Conservation (phyloP, 35 echinoderm and acorn worm genomes). For the Stichopus chloronotus region DNA sequence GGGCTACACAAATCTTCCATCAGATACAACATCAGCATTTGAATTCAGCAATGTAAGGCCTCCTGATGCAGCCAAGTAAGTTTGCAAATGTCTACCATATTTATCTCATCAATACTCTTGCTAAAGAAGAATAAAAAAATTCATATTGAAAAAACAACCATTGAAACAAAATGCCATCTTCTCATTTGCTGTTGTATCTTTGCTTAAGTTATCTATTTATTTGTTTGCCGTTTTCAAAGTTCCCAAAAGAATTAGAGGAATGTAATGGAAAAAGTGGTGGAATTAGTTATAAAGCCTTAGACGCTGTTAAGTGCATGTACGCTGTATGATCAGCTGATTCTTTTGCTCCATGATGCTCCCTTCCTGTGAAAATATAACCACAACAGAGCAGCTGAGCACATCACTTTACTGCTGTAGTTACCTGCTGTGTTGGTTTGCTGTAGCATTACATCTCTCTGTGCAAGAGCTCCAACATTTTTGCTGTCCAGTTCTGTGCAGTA, state of each 20-base stretch:
- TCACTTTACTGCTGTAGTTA: no score
- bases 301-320: no score
- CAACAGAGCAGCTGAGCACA: no score
- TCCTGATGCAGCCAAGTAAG: constrained; percentile 36
- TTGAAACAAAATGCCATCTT: not conserved
- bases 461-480: no score
- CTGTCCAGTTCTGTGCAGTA: no score
- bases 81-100: not conserved
- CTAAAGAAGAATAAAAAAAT: not conserved
- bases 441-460: no score
- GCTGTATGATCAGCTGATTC: no score
- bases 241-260: not conserved
- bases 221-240: not conserved
- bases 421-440: no score
- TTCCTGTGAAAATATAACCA: no score
- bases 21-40: constrained; percentile 35
- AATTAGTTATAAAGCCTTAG: no score
- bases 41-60: constrained; percentile 50
- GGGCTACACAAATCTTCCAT: constrained; percentile 47
- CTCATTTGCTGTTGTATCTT: not conserved
- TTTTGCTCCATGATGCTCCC: no score
- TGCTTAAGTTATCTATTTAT: not conserved
- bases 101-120: not conserved
- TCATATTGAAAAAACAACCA: not conserved
- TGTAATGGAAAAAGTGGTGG: no score